These are phyloP conservation scores for Ancistrus triradiatus DNA, from an alignment of 2,113 vertebrate species.

Conservation along the genomic window DNA sequence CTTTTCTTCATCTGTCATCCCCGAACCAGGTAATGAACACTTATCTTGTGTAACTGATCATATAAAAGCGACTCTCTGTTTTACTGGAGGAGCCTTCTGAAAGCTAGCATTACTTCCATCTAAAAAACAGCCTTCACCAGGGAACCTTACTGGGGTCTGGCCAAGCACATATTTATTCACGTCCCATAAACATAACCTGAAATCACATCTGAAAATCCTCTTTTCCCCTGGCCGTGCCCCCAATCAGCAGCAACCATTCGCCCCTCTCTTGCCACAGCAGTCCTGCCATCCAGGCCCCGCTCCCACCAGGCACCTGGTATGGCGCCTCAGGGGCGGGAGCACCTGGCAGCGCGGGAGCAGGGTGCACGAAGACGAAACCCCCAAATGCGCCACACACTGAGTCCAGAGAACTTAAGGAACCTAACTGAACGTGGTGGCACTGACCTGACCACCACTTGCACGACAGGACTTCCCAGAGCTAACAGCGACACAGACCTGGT, in stretches of 20 bases:
- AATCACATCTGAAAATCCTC: not conserved
- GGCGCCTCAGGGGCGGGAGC: slow-evolving; percentile 49
- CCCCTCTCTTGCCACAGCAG: slow-evolving; percentile 72
- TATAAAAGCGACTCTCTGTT: not conserved
- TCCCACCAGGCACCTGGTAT: slow-evolving; percentile 62
- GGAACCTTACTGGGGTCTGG: not conserved
- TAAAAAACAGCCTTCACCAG: not conserved
- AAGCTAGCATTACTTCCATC: not conserved
- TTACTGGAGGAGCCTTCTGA: too few species aligned
- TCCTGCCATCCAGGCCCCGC: slow-evolving; percentile 69
- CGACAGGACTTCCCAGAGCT: slow-evolving; percentile 79
- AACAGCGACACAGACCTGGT: slow-evolving; percentile 97
- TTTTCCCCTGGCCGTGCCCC: not conserved
- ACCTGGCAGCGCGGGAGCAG: slow-evolving; percentile 82
- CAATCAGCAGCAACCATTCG: slow-evolving; percentile 58
- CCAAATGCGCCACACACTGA: slow-evolving; percentile 87
- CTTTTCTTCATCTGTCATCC: not conserved
- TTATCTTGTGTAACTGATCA: not conserved
- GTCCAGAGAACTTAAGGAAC: slow-evolving; percentile 92
- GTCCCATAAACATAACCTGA: not conserved
- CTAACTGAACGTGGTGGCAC: slow-evolving; percentile 76
- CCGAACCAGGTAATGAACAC: slow-evolving; percentile 18
- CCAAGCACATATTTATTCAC: not conserved
- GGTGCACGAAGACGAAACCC: slow-evolving; percentile 86
- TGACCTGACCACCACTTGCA: slow-evolving; percentile 46